phyloP scores from a whole-genome alignment of 1,140 invertebrate species.

The Aphelenchoides fujianensis region DNA sequence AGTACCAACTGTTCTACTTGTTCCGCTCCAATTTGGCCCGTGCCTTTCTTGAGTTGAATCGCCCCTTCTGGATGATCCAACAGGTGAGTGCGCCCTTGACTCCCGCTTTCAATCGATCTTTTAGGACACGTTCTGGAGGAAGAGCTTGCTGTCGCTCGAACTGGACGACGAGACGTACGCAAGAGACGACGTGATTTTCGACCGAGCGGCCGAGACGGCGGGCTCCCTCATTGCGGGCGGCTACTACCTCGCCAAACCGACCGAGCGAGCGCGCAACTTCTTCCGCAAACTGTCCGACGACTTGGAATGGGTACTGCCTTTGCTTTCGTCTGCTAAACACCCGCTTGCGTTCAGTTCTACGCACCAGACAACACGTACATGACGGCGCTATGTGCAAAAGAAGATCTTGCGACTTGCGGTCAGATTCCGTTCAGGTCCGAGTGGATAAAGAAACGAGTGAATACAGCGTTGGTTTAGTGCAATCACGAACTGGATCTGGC shows the following conservation, averaged over 20 bases:
- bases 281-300: conserved; percentile 31
- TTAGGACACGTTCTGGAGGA: conserved; percentile 52
- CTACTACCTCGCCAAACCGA: conserved; percentile 38
- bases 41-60: conserved; percentile 41
- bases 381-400: conserved; percentile 33
- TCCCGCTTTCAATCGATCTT: conserved; percentile 17
- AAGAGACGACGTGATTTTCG: conserved; percentile 36
- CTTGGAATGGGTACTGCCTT: conserved; percentile 24
- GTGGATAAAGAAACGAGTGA: conserved; percentile 11
- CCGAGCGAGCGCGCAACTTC: conserved; percentile 19
- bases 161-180: conserved; percentile 26
- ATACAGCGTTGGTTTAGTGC: conserved; percentile 38
- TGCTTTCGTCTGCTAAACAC: too few relatives aligned
- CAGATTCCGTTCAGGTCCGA: conserved; percentile 42
- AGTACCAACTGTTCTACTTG: conserved; percentile 57
- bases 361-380: conserved; percentile 40
- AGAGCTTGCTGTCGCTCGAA: conserved; percentile 48
- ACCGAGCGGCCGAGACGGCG: conserved; percentile 34
- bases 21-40: conserved; percentile 54
- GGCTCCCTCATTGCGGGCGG: conserved; percentile 47
- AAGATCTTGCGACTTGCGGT: conserved; percentile 27
- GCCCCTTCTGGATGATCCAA: conserved; percentile 61
- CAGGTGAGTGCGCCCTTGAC: conserved; percentile 40
- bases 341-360: too few relatives aligned
- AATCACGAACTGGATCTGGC: conserved; percentile 60